phyloP scores from a whole-genome alignment of 1,140 invertebrate species.

The Drosophila eugracilis region DNA sequence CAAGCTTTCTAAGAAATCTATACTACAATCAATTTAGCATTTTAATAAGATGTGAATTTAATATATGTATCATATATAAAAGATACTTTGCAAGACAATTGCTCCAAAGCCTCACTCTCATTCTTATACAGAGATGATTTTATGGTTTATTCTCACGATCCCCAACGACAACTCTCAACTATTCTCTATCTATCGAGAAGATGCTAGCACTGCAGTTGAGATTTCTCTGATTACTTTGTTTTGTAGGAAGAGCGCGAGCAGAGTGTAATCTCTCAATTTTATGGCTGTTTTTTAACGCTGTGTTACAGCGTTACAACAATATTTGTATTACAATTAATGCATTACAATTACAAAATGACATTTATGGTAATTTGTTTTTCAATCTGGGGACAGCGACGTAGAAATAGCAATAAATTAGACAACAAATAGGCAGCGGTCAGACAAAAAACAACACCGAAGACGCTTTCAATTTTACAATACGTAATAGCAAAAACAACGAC shows the following conservation, averaged over 20 bases:
- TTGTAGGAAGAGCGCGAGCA: neutral
- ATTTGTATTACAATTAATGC: slow-evolving; percentile 54
- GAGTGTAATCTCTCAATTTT: slow-evolving; percentile 7
- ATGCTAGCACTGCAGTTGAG: slow-evolving; percentile 3
- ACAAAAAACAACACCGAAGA: slow-evolving; percentile 26
- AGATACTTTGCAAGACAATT: neutral
- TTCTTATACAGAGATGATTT: neutral
- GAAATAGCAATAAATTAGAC: slow-evolving; percentile 73
- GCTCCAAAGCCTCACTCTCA: neutral
- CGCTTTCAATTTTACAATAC: slow-evolving; percentile 64
- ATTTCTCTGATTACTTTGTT: neutral
- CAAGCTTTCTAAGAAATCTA: slow-evolving; percentile 3
- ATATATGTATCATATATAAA: no score
- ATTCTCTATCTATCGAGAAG: neutral
- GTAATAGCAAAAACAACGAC: slow-evolving; percentile 57
- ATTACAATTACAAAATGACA: slow-evolving; percentile 64
- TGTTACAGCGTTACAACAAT: slow-evolving; percentile 30
- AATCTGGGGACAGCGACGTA: slow-evolving; percentile 55
- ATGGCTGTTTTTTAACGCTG: slow-evolving; percentile 10
- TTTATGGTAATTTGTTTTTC: slow-evolving; percentile 73
- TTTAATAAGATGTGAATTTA: neutral
- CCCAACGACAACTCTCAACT: neutral
- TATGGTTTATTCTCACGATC: no score
- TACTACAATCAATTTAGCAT: neutral
- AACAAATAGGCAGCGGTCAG: slow-evolving; percentile 50